Base-by-base conservation (phyloP, 2,888 invertebrate genomes). In the Chironomus riparius region DNA sequence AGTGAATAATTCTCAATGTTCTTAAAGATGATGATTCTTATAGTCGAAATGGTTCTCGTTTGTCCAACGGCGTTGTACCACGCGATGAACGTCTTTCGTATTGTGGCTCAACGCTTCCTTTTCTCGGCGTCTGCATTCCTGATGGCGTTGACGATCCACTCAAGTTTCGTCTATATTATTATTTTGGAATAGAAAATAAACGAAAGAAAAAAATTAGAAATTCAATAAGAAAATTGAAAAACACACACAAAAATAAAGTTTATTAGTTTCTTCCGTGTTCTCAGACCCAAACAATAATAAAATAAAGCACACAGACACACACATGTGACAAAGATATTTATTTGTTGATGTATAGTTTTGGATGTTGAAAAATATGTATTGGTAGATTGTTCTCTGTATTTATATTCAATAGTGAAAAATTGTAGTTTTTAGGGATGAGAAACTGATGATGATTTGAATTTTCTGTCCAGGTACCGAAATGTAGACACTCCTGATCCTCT, bases 31-130 rank as follows among this genome's bases (percentile, higher is more conserved):
- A 38, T 38, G 38, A 13, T 38, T 24, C 85, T 86, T 89, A 92
- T 79, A 91, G 88, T 85, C 91, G 88, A 87, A 91, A 91, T 80
- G 91, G 91, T 86, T 90, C 91, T 81, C 90, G 88, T 83, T 84
- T 83, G 77, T 83, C 82, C 47, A 83, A 82, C 70, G 84, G 84
- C 76, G 84, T 84, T 70, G 83, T 81, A 28, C 84, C 84, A 38
- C 84, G 83, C 68, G 83, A 81, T 79, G 83, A 83, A 76, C 83
- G 77, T 70, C 82, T 80, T 24, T 82, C 81, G 69, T 82, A 81
- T 77, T 79, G 76, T 7, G 84, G 83, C 77, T 84, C 84, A 28
- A 82, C 82, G 71, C 83, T 83, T 78, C 81, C 80, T 18, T 70
- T 76, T 56, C 84, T 79, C 71, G 84, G 84, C 69, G 84, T 84